These are phyloP conservation scores for Gobius niger DNA, from an alignment of 2,113 vertebrate genomes.

Conservation along the genomic window DNA sequence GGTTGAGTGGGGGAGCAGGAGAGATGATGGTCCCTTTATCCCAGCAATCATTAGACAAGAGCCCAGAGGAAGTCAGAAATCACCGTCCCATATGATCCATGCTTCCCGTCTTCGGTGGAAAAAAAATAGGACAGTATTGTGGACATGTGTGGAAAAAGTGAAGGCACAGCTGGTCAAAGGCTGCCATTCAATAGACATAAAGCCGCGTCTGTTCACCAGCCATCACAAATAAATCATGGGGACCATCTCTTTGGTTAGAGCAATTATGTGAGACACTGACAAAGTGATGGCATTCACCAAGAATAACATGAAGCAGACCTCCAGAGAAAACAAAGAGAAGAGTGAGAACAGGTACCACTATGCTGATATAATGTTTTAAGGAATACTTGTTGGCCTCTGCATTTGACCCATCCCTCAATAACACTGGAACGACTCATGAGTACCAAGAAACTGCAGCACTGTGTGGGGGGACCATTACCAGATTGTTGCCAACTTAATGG, in stretches of 20 bases:
- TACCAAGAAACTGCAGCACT: too few species aligned
- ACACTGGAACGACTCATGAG: too few species aligned
- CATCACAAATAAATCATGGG: constrained; percentile 50
- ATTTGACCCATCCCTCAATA: too few species aligned
- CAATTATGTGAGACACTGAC: constrained; percentile 30
- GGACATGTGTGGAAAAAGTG: constrained; percentile 26
- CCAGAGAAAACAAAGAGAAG: constrained; percentile 9
- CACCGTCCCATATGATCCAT: constrained; percentile 56
- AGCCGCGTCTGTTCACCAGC: constrained; percentile 39
- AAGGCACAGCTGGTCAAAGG: constrained; percentile 44
- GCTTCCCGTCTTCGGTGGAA: constrained; percentile 48
- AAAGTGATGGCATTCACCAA: constrained; percentile 30
- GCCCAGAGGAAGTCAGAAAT: constrained; percentile 63
- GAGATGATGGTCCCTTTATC: constrained; percentile 59
- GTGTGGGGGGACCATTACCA: too few species aligned
- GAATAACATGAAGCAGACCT: constrained; percentile 23
- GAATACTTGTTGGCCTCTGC: too few species aligned
- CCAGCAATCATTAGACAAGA: constrained; percentile 60
- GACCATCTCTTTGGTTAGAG: constrained; percentile 39
- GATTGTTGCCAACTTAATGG: too few species aligned
- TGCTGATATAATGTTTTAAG: background rate
- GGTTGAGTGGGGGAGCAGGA: constrained; percentile 4
- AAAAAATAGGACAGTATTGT: constrained; percentile 33
- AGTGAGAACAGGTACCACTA: constrained; percentile 13
- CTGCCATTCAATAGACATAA: constrained; percentile 39